Evolutionary conservation across 2,797 vertebrate genomes (phyloP).

Genomic region (Carduelis carduelis): DNA sequence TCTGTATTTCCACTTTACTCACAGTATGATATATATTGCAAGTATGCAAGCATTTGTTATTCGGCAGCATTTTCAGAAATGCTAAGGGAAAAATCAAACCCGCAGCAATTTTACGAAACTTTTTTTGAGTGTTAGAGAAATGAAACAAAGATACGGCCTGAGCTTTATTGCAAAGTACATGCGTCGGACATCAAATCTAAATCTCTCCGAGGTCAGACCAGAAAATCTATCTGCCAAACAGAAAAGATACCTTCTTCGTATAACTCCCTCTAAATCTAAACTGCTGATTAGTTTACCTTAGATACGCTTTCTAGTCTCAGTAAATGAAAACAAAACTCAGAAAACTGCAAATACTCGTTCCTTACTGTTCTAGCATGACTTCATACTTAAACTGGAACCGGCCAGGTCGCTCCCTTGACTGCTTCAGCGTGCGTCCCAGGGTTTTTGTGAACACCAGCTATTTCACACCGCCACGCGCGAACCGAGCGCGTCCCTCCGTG

Average conservation of each 20-base stretch:
- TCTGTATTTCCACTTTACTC: not conserved
- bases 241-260: not conserved
- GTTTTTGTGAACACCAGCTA: not conserved
- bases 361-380: slow-evolving; percentile 31
- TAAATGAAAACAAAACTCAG: not conserved
- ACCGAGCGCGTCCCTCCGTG: not conserved
- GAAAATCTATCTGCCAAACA: not conserved
- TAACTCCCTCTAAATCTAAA: not conserved
- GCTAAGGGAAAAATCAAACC: not conserved
- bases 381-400: not conserved
- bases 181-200: not conserved
- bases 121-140: not conserved
- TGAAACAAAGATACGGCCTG: not conserved
- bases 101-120: not conserved
- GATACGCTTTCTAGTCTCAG: not conserved
- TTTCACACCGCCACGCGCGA: not conserved
- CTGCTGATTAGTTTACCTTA: not conserved
- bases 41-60: not conserved
- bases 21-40: not conserved
- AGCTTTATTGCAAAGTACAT: not conserved
- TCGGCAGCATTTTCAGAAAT: not conserved
- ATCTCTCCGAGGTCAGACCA: not conserved
- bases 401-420: not conserved
- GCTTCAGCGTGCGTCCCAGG: not conserved
- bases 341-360: not conserved